Evolutionary conservation across 2,113 vertebrate genomes (phyloP), one percentile per base, ranked within the genome.

Genomic region (Phyllostomus discolor): DNA sequence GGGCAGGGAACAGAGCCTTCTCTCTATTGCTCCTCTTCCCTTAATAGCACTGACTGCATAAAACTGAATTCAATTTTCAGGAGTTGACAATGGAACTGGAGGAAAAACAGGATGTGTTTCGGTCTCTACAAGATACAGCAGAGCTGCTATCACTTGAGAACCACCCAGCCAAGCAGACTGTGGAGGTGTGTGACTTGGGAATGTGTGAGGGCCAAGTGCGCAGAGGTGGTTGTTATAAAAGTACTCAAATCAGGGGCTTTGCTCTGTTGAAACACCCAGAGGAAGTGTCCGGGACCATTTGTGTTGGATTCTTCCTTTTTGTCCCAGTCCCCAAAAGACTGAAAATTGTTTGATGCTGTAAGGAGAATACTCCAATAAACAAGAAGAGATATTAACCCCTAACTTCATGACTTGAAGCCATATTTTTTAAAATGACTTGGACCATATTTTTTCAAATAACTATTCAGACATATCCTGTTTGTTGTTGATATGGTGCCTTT

Each of bases 141-240:
- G 98, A 99, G 85, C 97, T 98, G 7, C 98, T 99, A 72, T 99
- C 99, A 90, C 98, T 99, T 98, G 99, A 99, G 95, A 99, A 99
- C 98, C 99, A 99, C 97, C 99, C 99, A 0, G 99, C 99, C 98
- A 99, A 99, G 91, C 99, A 99, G 97, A 99, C 99, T 0, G 99
- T 99, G 3, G 99, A 99, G 99, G 99, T 99, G 97, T 98, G 97
- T 1, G 2, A 52, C 17, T 84, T 79, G 82, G 35, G 52, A 62
- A 79, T 43, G 28, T 70, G 41, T 83, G 69, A 85, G 64, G n/a
- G 46, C 33, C 50, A 52, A 6, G 22, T 52, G 43, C 24, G n/a
- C 38, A 84, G 54, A 82, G 19, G 9, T 14, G 17, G 26, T 41
- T 83, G 14, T 67, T 48, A 35, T 17, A 48, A 26, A 83, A 66